Conservation (phyloP, 2,113 vertebrate genomes). For the Xenopus laevis region DNA sequence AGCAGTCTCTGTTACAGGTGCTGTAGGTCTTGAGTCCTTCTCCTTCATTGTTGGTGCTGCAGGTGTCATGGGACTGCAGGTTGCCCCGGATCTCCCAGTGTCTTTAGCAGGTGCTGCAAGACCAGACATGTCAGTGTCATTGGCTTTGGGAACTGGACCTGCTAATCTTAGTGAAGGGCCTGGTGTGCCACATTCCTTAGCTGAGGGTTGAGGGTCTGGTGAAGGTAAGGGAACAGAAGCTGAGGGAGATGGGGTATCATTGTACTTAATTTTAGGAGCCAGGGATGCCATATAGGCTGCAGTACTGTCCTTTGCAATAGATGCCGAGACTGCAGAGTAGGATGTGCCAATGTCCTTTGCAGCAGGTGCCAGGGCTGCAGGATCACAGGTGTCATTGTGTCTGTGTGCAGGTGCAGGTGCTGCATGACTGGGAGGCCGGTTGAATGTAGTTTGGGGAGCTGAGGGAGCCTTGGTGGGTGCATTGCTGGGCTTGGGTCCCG, state of each 20-base stretch:
- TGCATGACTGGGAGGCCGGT: too few relatives aligned
- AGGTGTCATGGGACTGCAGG: not conserved
- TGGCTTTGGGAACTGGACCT: too few relatives aligned
- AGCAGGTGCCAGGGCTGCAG: not conserved
- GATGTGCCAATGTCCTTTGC: not conserved
- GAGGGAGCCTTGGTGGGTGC: not conserved
- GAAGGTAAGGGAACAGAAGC: not conserved
- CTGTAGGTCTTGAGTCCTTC: not conserved
- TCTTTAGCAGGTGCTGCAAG: not conserved
- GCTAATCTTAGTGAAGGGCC: too few relatives aligned
- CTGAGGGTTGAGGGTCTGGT: too few relatives aligned
- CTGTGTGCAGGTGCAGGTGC: not conserved
- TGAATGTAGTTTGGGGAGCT: not conserved
- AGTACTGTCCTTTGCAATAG: not conserved
- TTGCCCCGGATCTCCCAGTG: too few relatives aligned
- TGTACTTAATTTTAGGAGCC: not conserved
- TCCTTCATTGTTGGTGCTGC: not conserved
- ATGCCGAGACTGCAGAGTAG: not conserved
- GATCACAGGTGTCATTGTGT: not conserved
- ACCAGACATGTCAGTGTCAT: not conserved
- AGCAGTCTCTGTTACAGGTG: too few relatives aligned
- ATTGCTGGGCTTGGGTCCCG: not conserved
- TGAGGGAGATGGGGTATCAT: not conserved
- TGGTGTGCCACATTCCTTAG: too few relatives aligned
- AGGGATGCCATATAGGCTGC: not conserved